Percentiles rank a stretch among this genome's conserved stretches.
phyloP scores from a whole-genome alignment of 2,797 vertebrate genomes.

The Tragelaphus eurycerus region DNA sequence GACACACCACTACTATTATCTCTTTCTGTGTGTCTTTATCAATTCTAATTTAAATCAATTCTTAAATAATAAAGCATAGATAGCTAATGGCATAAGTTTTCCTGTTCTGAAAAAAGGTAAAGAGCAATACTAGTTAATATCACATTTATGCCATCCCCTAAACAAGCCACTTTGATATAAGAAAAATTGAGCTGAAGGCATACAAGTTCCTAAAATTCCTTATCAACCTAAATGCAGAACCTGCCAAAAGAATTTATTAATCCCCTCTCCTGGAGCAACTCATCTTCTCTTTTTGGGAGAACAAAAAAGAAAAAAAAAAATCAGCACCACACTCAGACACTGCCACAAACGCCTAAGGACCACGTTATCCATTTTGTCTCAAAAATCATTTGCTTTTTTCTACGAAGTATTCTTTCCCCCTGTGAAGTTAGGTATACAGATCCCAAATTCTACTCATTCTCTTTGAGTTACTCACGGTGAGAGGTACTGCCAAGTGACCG shows the following conservation, averaged over 20 bases:
- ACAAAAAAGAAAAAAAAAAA: neutral
- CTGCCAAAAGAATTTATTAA: neutral
- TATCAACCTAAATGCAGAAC: neutral
- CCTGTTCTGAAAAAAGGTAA: neutral
- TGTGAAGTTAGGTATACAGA: neutral
- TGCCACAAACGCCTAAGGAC: neutral
- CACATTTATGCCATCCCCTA: neutral
- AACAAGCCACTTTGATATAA: neutral
- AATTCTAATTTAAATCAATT: slow-evolving; percentile 13
- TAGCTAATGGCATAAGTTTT: neutral
- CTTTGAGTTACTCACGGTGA: neutral
- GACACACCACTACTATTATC: neutral
- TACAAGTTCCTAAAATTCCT: neutral
- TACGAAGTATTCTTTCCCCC: neutral
- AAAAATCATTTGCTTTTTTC: neutral
- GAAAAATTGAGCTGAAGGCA: neutral
- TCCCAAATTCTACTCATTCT: neutral
- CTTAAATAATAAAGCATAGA: neutral
- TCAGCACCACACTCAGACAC: neutral
- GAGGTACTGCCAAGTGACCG: neutral
- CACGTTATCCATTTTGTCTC: neutral
- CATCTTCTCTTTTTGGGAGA: neutral
- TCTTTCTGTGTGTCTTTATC: neutral
- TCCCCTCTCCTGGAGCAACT: neutral
- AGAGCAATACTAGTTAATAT: neutral